These are phyloP conservation scores for Ceryle rudis DNA, from an alignment of 2,797 vertebrate species.

Conservation along the genomic window DNA sequence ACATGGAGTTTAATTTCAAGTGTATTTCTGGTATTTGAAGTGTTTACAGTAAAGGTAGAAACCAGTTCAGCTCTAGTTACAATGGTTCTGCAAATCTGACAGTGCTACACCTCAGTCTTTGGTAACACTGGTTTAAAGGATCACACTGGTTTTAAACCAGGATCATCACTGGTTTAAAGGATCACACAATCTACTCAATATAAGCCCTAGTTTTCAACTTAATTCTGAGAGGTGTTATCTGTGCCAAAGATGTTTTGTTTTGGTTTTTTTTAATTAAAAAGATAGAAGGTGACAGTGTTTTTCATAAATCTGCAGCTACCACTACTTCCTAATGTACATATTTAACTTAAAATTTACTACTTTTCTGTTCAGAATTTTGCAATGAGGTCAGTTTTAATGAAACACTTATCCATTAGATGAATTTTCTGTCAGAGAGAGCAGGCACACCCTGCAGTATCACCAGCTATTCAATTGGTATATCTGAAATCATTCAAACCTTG, in stretches of 20 bases:
- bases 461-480: not conserved
- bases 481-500: not conserved
- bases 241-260: not conserved
- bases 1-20: not conserved
- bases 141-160: too few relatives aligned
- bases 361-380: not conserved
- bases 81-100: not conserved
- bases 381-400: not conserved
- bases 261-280: not conserved
- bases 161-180: not conserved
- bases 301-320: not conserved
- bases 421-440: not conserved
- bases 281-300: not conserved
- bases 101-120: not conserved
- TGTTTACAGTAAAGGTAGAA: not conserved
- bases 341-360: not conserved
- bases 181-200: not conserved
- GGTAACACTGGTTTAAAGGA: not conserved
- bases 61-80: not conserved
- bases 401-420: not conserved
- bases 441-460: not conserved
- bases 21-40: not conserved
- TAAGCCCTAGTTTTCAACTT: not conserved
- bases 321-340: fast-evolving
- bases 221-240: not conserved